Conservation (phyloP, 2,888 invertebrate genomes). For the Gastracanthus pulcherrimus region DNA sequence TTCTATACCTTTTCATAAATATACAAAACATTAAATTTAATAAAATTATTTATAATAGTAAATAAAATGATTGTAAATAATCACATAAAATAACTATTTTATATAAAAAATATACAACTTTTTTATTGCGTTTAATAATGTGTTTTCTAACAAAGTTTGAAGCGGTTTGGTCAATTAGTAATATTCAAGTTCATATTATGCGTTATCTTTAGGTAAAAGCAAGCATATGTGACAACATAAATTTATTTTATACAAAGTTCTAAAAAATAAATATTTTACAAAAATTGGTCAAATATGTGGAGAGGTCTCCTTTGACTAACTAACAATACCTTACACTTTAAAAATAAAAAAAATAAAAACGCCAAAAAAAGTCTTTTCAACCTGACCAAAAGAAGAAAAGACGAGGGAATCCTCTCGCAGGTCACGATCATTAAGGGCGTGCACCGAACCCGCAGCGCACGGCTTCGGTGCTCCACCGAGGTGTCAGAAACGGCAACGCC, state of each 20-base stretch:
- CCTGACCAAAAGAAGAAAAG: not conserved
- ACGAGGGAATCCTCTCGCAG: not conserved
- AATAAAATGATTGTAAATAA: too few species aligned
- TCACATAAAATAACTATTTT: too few species aligned
- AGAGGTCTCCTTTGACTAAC: too few species aligned
- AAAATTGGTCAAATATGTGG: too few species aligned
- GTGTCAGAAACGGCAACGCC: conserved; percentile 31
- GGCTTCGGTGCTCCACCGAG: not conserved
- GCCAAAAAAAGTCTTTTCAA: not conserved
- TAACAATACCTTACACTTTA: not conserved
- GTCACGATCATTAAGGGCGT: conserved; percentile 32
- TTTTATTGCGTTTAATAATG: not conserved
- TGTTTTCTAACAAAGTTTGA: not conserved
- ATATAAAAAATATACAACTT: not conserved
- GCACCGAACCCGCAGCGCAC: too few species aligned
- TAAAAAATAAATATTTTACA: too few species aligned
- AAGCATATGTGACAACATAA: too few species aligned
- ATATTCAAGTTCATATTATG: not conserved
- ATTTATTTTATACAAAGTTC: too few species aligned
- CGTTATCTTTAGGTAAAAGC: too few species aligned
- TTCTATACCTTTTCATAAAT: too few species aligned
- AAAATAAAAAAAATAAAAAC: not conserved
- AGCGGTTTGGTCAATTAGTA: not conserved
- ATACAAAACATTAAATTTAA: too few species aligned
- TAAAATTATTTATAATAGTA: too few species aligned